Base-by-base conservation (phyloP, 1,140 invertebrate genomes). In the Drosophila carrolli region DNA sequence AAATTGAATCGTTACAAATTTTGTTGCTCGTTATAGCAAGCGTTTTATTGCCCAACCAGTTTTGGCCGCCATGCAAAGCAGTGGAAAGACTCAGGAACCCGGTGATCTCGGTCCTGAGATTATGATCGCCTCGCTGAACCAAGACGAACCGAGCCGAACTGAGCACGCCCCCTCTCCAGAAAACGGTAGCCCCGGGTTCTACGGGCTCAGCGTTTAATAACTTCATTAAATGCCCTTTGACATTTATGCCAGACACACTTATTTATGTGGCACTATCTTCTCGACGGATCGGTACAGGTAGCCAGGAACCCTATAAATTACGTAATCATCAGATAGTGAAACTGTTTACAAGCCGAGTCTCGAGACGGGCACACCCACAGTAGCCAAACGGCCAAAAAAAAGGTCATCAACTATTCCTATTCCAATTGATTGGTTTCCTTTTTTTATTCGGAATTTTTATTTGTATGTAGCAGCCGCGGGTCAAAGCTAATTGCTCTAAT, bases 1-100 rank as follows among this genome's bases (percentile, higher is more conserved):
- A 89, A 89, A 89, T 89, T 89, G 85, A 89, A 89, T 89, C 85
- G 85, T 89, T 89, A 89, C 85, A 89, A 89, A 89, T 89, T 89
- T 89, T 90, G 85, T 89, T 89, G 78, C 85, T 89, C 85, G 85
- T 89, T 89, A 90, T 90, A 90, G 83, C 83, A 89, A 86, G 85
- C 85, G 85, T 89, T 89, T 89, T 89, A 89, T 89, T 89, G 85
- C 86, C 68, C 75, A 85, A 85, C 82, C 82, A 85, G 82, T 85
- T 90, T 79, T 63, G 37, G 68, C 32, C 43, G 51, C 60, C 66
- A 81, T 81, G 78, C 78, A 81, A 81, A 78, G 67, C 75, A 78
- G 74, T 41, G 43, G 43, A 55, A 51, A 51, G 8, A 61, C 11
- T 19, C 50, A 35, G 41, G 38, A 41, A 10, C 19, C 14, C 29